phyloP scores from a whole-genome alignment of 2,113 vertebrate genomes.

The Naja naja region DNA sequence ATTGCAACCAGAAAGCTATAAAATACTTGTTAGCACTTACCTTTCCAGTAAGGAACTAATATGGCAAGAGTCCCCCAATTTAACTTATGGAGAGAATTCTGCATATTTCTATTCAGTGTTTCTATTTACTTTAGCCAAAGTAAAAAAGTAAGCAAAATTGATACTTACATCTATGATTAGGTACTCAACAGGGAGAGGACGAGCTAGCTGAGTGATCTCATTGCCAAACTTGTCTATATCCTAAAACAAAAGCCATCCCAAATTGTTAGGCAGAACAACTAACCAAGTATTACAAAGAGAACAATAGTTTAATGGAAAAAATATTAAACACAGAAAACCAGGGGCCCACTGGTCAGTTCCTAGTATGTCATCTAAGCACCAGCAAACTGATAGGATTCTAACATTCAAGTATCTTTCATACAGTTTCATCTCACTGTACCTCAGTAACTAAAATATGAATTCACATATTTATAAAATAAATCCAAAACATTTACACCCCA shows the following conservation, averaged over 20 bases:
- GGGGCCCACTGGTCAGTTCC: background rate
- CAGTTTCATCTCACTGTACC: background rate
- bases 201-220: conserved; percentile 94
- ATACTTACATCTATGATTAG: conserved; percentile 95
- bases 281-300: background rate
- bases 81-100: background rate
- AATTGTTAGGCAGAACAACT: background rate
- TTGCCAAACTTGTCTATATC: conserved; percentile 99
- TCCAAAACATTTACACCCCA: background rate
- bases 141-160: background rate
- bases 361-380: background rate
- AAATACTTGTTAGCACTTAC: background rate
- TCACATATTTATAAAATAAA: background rate
- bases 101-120: background rate
- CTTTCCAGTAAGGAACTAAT: background rate
- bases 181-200: conserved; percentile 95
- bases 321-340: background rate
- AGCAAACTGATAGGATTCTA: background rate
- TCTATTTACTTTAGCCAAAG: background rate
- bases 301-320: background rate
- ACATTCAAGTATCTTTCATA: background rate
- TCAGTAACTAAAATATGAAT: background rate
- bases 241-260: conserved; percentile 67
- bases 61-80: background rate
- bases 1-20: background rate